Base-by-base conservation (phyloP, 2,888 invertebrate species). In the Scaeva pyrastri region DNA sequence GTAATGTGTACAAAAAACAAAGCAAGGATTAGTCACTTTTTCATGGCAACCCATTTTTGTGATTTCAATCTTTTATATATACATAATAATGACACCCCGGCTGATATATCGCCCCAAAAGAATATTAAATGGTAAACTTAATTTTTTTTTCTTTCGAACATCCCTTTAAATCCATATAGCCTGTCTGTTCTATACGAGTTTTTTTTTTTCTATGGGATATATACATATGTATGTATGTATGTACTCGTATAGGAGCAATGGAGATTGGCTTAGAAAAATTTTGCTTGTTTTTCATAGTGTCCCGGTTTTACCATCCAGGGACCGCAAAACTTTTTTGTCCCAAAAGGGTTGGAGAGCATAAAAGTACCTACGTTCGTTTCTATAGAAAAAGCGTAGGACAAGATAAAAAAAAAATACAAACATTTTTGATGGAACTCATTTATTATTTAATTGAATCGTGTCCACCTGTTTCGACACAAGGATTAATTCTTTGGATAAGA, bases 361-460 rank as follows among this genome's bases (percentile, higher is more conserved):
- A 50, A 64, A 26, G 31, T 56, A 48, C 11, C 10, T 48, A 4
- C 6, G n/a, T n/a, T 0, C 5, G 2, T 6, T 5, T 23, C 31
- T 45, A 26, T 64, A 45, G 39, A 10, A 16, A 60, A 36, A 36
- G n/a, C 39, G 6, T 7, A 19, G 21, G 52, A 26, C 48, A 21
- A 31, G 6, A 31, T 7, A 5, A 31, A 52, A 52, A 68, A 78
- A 73, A 60, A 78, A 78, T 31, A 21, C 11, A 41, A 39, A n/a
- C n/a, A 26, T n/a, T 62, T 62, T 66, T 50, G 70, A 75, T 81
- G 70, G 68, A 83, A 74, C 83, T 78, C 83, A 83, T 83, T 83
- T 78, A 83, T 78, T 74, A 83, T 83, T 83, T 83, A 83, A 83
- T 78, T 83, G 83, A 74, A 83, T 70, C 26, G 48, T 31, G 52